Conservation (phyloP, 2,113 vertebrate species). For the Pelecanus crispus region DNA sequence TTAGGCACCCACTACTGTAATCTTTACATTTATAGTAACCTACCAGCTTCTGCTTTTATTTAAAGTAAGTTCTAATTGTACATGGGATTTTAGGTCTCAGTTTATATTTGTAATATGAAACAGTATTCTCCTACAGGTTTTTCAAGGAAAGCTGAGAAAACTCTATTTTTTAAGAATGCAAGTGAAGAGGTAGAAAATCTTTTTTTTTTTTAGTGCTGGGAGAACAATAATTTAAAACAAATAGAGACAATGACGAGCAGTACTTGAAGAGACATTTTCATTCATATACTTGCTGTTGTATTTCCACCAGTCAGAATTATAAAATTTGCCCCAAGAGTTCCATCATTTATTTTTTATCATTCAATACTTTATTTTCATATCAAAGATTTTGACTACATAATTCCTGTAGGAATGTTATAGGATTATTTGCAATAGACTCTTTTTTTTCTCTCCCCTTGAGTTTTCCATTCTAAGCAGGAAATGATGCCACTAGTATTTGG, state of each 20-base stretch:
- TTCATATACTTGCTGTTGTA: background rate
- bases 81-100: background rate
- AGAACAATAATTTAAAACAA: background rate
- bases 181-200: background rate
- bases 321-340: background rate
- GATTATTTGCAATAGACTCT: background rate
- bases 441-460: background rate
- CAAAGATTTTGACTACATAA: background rate
- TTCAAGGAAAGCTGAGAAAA: conserved; percentile 31
- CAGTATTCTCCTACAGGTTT: conserved; percentile 34
- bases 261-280: background rate
- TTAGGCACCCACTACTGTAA: background rate
- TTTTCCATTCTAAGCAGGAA: background rate
- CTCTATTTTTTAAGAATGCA: background rate
- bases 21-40: conserved; percentile 13
- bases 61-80: conserved; percentile 26
- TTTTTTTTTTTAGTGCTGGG: background rate
- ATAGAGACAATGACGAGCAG: background rate
- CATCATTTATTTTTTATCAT: background rate
- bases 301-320: background rate
- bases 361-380: background rate
- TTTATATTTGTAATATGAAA: conserved; percentile 12
- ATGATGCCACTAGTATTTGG: background rate
- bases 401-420: background rate
- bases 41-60: conserved; percentile 20